Evolutionary conservation across 2,888 invertebrate genomes (phyloP), one percentile per base, ranked within the genome.

Genomic region (Diachrysia chrysitis): DNA sequence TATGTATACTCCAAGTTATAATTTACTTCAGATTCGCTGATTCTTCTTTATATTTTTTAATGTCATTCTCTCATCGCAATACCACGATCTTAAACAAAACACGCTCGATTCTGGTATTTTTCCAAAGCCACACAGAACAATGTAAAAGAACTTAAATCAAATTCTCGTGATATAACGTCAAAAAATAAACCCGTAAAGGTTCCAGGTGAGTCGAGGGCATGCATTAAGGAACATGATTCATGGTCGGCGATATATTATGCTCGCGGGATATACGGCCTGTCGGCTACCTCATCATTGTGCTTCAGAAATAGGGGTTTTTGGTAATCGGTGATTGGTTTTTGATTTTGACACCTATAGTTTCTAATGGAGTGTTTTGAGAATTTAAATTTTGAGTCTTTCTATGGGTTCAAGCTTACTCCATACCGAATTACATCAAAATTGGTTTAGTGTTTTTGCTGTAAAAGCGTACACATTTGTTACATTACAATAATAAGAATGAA

Each of bases 181-280:
- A 58, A 56, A 54, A 58, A 48, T 54, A 46, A 55, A 51, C 17
- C 58, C 17, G 21, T 19, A 37, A 46, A 56, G 25, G 25, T 17
- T 46, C 51, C 66, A 69, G 69, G 73, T 71, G 63, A 63, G 62
- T 16, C 32, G 54, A 60, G 48, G 55, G 67, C 76, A 67, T 76
- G 65, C 77, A 76, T 77, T 80, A 79, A 59, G 56, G 63, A 63
- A 55, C 54, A 70, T 78, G 78, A 79, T 70, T 80, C 80, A 79
- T 80, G 69, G 69, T n/a, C 35, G 10, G 55, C 67, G 7, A 77
- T 80, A 77, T 69, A 77, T 79, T 62, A 73, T n/a, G 53, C 58
- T 63, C 56, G 42, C 25, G 63, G 73, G 73, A 77, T 76, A 79
- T 72, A 79, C 58, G 76, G 62, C 51, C 65, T 59, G 63, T 61